Evolutionary conservation across 2,797 vertebrate species (phyloP), one percentile per base, ranked within the genome.

Genomic region (Gephyroberyx darwinii): DNA sequence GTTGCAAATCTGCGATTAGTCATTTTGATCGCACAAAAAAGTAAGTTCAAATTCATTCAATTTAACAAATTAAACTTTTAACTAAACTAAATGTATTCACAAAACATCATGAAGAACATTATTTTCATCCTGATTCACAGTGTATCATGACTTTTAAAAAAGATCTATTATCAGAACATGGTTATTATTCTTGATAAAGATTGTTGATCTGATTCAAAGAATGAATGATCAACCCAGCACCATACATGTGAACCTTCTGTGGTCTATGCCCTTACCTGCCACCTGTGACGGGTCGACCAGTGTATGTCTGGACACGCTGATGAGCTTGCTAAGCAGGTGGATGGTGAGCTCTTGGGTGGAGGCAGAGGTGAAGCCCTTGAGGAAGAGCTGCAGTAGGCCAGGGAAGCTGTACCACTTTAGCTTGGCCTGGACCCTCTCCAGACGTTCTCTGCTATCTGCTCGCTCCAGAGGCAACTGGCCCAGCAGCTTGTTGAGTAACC

Each of bases 341-440:
- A 99, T 95, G 57, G 97, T 98, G 92, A 99, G 96, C 92, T 99
- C 98, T 80, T 98, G 97, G 0, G 98, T 99, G 14, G 97, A 96
- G 2, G 94, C 92, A 6, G 98, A 99, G 89, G 98, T 99, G 93
- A 99, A 99, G 74, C 98, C 98, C 91, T 99, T 99, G 4, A 99
- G 92, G 90, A 99, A 98, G 76, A 99, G 96, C 85, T 98, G 96
- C 80, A 99, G 96, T 84, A 99, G 94, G 22, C 98, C 98, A 10
- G 98, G 98, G 71, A 97, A 99, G 83, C 95, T 98, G 90, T 93
- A 97, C 98, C 98, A 99, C 73, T 97, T 97, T 73, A 99, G 86
- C 89, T 99, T 96, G 88, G 89, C 93, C 85, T 97, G 96, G 20
- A 99, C 95, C 1, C 87, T 95, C 90, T 99, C 97, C 83, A 99